Evolutionary conservation across 2,113 vertebrate genomes (phyloP).

Genomic region (Urocynchramus pylzowi): DNA sequence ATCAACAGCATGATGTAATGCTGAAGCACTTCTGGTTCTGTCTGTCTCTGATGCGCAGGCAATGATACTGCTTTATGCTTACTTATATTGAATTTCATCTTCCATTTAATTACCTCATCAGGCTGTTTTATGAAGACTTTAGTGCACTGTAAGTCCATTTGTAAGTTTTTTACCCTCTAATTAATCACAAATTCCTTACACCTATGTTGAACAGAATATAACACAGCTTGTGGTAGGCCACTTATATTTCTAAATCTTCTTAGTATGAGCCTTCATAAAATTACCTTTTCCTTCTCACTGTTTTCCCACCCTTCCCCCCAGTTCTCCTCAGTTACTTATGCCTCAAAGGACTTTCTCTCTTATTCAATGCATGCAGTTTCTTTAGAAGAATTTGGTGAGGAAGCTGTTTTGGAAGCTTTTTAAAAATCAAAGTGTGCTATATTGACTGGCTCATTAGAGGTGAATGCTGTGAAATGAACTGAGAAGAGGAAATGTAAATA

Average conservation of each 20-base stretch:
- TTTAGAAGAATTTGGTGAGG: neutral
- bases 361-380: neutral
- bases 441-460: conserved; percentile 17
- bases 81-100: neutral
- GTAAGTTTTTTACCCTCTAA: neutral
- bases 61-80: neutral
- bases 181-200: neutral
- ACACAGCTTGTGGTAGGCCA: neutral
- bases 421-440: neutral
- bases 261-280: neutral
- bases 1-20: neutral
- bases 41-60: neutral
- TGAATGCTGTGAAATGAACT: conserved; percentile 38
- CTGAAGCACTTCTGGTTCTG: neutral
- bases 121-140: neutral
- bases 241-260: neutral
- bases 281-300: neutral
- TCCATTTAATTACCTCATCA: neutral
- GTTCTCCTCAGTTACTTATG: neutral
- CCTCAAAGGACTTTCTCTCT: neutral
- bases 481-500: neutral
- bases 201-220: neutral
- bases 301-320: neutral
- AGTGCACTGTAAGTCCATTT: neutral
- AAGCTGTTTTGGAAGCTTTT: neutral